phyloP scores from a whole-genome alignment of 2,888 invertebrate genomes.

The Polymixis lichenea region DNA sequence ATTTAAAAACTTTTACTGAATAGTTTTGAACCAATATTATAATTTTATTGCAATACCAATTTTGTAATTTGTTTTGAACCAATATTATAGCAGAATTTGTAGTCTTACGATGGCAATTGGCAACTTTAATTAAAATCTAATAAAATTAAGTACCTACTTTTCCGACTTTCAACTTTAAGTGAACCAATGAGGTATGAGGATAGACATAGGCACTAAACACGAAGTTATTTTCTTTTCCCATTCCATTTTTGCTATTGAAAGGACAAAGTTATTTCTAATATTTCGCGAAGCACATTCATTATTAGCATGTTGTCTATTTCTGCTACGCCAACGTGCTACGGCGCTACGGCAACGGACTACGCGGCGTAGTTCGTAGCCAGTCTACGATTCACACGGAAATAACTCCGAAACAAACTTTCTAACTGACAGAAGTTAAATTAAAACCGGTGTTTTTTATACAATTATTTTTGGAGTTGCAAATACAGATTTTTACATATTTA shows the following conservation, averaged over 20 bases:
- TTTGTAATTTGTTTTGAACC: too few relatives aligned
- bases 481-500: neutral
- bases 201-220: neutral
- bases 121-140: neutral
- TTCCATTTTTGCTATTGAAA: neutral
- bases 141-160: neutral
- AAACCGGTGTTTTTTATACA: neutral
- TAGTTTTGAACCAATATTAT: neutral
- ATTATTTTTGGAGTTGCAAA: constrained; percentile 2
- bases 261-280: neutral
- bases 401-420: constrained; percentile 3
- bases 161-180: neutral
- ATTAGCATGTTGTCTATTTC: constrained; percentile 2
- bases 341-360: constrained; percentile 12
- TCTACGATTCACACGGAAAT: constrained; percentile 20
- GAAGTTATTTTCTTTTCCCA: neutral
- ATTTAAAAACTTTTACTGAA: neutral
- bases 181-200: too few relatives aligned
- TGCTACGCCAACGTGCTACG: constrained; percentile 20
- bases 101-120: neutral
- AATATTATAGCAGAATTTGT: neutral
- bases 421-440: neutral
- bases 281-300: constrained; percentile 9
- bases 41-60: too few relatives aligned
- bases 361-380: constrained; percentile 28